Evolutionary conservation across 1,140 invertebrate genomes (phyloP), one percentile per base, ranked within the genome.

Genomic region (Brachionus manjavacas): DNA sequence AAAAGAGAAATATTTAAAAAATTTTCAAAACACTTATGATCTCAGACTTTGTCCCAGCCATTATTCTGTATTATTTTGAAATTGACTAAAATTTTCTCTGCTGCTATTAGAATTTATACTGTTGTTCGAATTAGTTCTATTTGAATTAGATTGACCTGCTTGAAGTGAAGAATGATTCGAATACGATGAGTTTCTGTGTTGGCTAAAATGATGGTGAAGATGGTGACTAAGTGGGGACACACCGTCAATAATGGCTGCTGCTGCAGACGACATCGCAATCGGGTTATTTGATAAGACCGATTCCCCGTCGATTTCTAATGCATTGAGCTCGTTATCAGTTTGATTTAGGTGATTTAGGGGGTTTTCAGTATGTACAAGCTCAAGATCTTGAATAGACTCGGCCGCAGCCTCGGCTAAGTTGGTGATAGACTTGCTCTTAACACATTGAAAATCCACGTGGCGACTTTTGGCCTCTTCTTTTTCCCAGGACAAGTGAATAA

Each of bases 401-500:
- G 79, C 79, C 4, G 79, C 87, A 87, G 79, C 79, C 11, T 88
- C 87, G 25, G 86, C 87, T 20, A 90, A 85, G 84, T 90, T 90
- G 3, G 88, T 90, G 43, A 89, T 88, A 23, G 89, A 90, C 84
- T 90, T 90, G 68, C 87, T 89, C 70, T 89, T 90, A 9, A 91
- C 89, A 86, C 90, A 91, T 89, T 93, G 92, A 89, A 99, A 99
- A 89, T 99, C 98, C 0, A 99, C 98, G 89, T 99, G 98, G 6
- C 98, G 92, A 88, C 95, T 97, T 87, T 98, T 98, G 88, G 99
- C 97, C 86, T 99, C 99, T 88, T 99, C 98, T 81, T 81, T 81
- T 68, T 81, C 79, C 98, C 98, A 99, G 0, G 96, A 99, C 95
- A 99, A 98, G 86, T 97, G 95, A 64, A 99, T 95, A 88, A 99